Percentiles rank a stretch among this genome's conserved stretches.
Conservation (phyloP, 2,797 vertebrate species). For the Ceryle rudis region DNA sequence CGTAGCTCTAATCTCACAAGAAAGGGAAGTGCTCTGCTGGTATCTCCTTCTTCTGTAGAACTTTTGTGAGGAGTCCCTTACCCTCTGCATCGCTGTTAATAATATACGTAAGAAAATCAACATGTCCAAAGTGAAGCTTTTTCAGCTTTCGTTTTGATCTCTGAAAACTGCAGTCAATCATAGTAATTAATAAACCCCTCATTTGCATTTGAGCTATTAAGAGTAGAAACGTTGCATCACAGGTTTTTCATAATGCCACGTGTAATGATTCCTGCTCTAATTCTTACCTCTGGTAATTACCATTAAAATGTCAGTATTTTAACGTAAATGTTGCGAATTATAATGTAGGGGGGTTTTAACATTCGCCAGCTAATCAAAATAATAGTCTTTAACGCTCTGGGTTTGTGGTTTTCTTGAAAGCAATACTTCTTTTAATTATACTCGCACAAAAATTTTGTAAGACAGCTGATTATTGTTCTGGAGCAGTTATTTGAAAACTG, state of each 20-base stretch:
- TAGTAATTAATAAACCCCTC: neutral
- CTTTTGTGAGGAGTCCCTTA: neutral
- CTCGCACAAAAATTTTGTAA: neutral
- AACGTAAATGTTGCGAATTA: neutral
- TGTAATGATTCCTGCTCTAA: slow-evolving; percentile 25
- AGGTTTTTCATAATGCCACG: neutral
- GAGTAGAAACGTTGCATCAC: neutral
- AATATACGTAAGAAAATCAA: neutral
- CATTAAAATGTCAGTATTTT: slow-evolving; percentile 22
- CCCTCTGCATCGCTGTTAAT: neutral
- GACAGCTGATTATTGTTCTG: neutral
- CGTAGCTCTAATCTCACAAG: neutral
- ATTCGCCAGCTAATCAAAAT: slow-evolving; percentile 10
- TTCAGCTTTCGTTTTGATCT: neutral
- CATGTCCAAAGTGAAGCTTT: neutral
- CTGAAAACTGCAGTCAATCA: neutral
- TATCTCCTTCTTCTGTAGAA: neutral
- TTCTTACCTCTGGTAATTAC: slow-evolving; percentile 29
- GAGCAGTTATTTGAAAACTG: neutral
- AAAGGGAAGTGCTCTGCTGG: neutral
- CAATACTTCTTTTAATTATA: neutral
- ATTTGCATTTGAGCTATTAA: slow-evolving; percentile 17
- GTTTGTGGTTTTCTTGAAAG: neutral
- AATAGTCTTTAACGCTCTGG: neutral
- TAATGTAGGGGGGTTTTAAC: neutral